Percentiles rank a stretch among this genome's conserved stretches.
Conservation (phyloP, 2,113 vertebrate species). For the Pogonocichla stellata region DNA sequence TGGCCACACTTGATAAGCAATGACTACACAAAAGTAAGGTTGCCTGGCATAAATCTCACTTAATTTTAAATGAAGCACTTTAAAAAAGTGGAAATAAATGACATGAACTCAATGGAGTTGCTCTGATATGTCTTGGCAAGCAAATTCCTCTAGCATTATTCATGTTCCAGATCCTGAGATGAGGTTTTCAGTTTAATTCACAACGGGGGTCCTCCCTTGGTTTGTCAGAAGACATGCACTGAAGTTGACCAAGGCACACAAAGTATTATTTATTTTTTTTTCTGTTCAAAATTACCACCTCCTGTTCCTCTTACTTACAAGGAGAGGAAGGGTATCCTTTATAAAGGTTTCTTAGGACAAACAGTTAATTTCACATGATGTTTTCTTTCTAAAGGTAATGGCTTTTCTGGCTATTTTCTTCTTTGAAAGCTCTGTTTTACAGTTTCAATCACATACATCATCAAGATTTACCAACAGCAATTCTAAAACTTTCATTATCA, state of each 20-base stretch:
- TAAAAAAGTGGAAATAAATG: background rate
- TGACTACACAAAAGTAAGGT: background rate
- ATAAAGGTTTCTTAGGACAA: background rate
- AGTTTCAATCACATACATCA: background rate
- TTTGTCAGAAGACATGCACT: background rate
- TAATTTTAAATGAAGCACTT: background rate
- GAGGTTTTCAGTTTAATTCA: background rate
- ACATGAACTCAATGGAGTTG: background rate
- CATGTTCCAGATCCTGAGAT: background rate
- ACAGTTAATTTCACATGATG: background rate
- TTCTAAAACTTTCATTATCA: background rate
- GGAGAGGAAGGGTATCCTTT: background rate
- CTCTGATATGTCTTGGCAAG: background rate
- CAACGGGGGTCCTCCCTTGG: background rate
- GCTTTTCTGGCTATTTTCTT: background rate
- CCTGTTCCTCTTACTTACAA: background rate
- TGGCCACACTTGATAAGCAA: background rate
- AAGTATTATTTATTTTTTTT: background rate
- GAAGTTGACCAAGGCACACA: background rate
- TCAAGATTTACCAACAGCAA: background rate
- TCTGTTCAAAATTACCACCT: background rate
- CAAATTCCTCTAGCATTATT: background rate
- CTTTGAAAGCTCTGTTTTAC: background rate
- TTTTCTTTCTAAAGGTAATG: background rate
- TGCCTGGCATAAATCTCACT: background rate